Percentiles rank a stretch among this genome's conserved stretches.
Evolutionary conservation across 2,797 vertebrate genomes (phyloP).

Genomic region (Serranus cabrilla): DNA sequence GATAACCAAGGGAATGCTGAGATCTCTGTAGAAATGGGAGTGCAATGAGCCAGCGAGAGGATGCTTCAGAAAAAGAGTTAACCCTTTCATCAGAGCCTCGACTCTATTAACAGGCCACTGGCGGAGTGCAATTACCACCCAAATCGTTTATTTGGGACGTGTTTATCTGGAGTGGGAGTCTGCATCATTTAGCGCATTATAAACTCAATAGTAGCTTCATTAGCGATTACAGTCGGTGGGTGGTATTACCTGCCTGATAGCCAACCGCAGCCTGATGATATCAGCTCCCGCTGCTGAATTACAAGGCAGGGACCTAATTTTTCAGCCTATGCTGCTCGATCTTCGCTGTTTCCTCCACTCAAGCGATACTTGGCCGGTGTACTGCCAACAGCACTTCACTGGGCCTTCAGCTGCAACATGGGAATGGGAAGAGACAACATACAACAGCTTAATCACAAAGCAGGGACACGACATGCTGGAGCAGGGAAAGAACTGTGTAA

Average conservation of each 20-base stretch:
- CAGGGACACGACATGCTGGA: constrained; percentile 41
- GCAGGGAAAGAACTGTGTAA: constrained; percentile 5
- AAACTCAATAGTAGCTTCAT: constrained; percentile 89
- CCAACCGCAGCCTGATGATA: constrained; percentile 81
- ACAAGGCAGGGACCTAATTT: constrained; percentile 82
- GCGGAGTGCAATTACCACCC: constrained; percentile 88
- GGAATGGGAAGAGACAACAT: constrained; percentile 75
- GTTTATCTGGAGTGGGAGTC: constrained; percentile 88
- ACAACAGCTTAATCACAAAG: constrained; percentile 69
- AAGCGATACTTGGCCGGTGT: constrained; percentile 47
- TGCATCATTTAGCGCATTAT: constrained; percentile 89
- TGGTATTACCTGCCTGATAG: constrained; percentile 88
- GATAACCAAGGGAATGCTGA: constrained; percentile 89
- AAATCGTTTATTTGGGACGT: constrained; percentile 89
- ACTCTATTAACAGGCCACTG: constrained; percentile 86
- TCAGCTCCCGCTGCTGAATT: constrained; percentile 81
- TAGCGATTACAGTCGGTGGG: constrained; percentile 88
- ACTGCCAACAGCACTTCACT: constrained; percentile 67
- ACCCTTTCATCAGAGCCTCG: constrained; percentile 86
- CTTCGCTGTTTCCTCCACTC: constrained; percentile 78
- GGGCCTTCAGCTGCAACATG: constrained; percentile 65
- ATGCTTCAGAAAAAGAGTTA: constrained; percentile 87
- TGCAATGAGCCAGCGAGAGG: constrained; percentile 88
- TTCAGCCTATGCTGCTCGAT: constrained; percentile 74
- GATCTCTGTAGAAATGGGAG: constrained; percentile 89